Evolutionary conservation across 1,140 invertebrate species (phyloP), one percentile per base, ranked within the genome.

Genomic region (Eufriesea mexicana): DNA sequence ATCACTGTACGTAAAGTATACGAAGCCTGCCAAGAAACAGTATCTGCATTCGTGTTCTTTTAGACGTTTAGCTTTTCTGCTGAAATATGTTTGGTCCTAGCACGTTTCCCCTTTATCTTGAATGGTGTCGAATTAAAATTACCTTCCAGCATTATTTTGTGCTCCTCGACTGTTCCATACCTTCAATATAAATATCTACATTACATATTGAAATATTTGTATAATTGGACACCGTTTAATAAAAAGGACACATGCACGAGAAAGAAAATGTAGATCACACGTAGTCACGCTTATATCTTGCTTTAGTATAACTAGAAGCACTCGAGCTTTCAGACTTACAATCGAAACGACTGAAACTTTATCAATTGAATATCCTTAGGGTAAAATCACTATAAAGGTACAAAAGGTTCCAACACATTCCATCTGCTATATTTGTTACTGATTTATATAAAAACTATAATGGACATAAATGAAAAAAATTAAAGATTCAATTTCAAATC

Each of bases 1-100:
- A 83, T 90, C 89, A 84, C 90, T 78, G 92, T 94, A 94, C 90
- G 93, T 94, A 93, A 92, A 86, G 80, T 91, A 92, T 91, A 86
- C 61, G 84, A 84, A 74, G 54, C 42, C 59, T 87, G 77, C 28
- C 9, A 28, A 75, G 51, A 66, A 75, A 79, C 42, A 61, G 35
- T 88, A 88, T 71, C 82, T 77, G 77, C 71, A 83, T 75, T 18
- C 12, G 12, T 51, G 10, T 25, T 2, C 35, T 42, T 20, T 23
- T 79, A 83, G 25, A 35, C 9, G n/a, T 73, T 61, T 45, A 72
- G 87, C 76, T 87, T 83, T 28, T 64, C 14, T 77, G 72, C 51
- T 67, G 54, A 62, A 80, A 35, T 67, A 75, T 79, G 86, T 83
- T 80, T 88, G 71, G 68, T 61, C 59, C 86, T 59, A 87, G 82